Percentiles rank a stretch among this genome's conserved stretches.
Conservation (phyloP, 53 echinoderm and acorn worm species). For the Echinometra lucunter region DNA sequence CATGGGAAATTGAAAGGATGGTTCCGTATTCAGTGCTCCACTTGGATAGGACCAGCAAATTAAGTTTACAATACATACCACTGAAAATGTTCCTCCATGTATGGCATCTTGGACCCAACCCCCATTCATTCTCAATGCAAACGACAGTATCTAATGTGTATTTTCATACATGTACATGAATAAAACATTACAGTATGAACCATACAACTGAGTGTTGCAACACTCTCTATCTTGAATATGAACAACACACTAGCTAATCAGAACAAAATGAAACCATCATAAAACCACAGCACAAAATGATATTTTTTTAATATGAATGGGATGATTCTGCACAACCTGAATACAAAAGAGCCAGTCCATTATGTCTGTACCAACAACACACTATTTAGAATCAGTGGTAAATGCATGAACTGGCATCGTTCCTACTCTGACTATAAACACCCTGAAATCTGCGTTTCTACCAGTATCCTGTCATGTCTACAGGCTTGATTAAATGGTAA, state of each 20-base stretch:
- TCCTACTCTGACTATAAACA: neutral
- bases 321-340: neutral
- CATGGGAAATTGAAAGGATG: neutral
- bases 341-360: neutral
- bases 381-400: neutral
- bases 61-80: neutral
- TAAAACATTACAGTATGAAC: no score
- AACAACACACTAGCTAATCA: no score
- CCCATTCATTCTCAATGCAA: no score
- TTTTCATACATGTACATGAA: no score
- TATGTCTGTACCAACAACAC: neutral
- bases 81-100: no score
- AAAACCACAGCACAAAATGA: neutral
- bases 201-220: no score
- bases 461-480: neutral
- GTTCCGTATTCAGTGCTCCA: neutral
- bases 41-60: neutral
- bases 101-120: no score
- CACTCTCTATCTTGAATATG: no score
- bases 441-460: conserved; percentile 13
- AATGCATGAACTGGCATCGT: neutral
- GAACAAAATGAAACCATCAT: no score
- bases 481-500: neutral
- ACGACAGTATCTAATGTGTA: no score
- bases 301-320: neutral